Percentiles rank a stretch among this genome's conserved stretches.
phyloP scores from a whole-genome alignment of 2,113 vertebrate species.

The Nibea coibor region DNA sequence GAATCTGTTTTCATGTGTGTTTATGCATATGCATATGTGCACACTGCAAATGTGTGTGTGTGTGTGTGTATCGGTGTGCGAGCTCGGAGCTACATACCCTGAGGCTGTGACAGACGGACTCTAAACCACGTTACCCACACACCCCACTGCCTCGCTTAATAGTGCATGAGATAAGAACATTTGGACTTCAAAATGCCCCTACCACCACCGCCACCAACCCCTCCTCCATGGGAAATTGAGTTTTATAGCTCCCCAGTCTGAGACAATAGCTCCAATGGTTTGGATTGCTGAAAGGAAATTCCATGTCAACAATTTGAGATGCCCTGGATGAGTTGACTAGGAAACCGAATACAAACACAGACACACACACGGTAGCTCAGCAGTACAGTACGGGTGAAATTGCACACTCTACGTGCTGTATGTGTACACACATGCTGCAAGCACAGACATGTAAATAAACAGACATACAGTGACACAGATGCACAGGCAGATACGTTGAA shows the following conservation, averaged over 20 bases:
- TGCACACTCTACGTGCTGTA: background rate
- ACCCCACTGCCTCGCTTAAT: constrained; percentile 81
- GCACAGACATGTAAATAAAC: constrained; percentile 28
- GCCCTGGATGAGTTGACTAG: constrained; percentile 33
- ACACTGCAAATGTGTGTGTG: background rate
- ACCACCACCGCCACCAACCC: constrained; percentile 21
- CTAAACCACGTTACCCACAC: constrained; percentile 78
- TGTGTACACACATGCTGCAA: constrained; percentile 1
- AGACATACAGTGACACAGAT: constrained; percentile 42
- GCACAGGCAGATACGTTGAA: constrained; percentile 30
- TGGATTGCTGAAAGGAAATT: constrained; percentile 45
- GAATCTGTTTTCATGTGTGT: constrained; percentile 48
- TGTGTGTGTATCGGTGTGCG: constrained; percentile 33
- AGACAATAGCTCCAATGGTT: constrained; percentile 64
- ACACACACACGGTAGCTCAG: constrained; percentile 14
- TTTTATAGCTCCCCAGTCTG: constrained; percentile 71
- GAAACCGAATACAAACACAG: constrained; percentile 28
- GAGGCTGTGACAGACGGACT: constrained; percentile 79
- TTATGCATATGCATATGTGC: constrained; percentile 50
- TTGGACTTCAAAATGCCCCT: constrained; percentile 74
- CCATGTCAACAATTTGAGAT: constrained; percentile 30
- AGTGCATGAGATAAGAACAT: constrained; percentile 84
- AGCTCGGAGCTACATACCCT: constrained; percentile 57
- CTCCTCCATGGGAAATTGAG: constrained; percentile 75
- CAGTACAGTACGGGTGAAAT: background rate